Evolutionary conservation across 1,140 invertebrate species (phyloP), one percentile per base, ranked within the genome.

Genomic region (Penaeus chinensis): DNA sequence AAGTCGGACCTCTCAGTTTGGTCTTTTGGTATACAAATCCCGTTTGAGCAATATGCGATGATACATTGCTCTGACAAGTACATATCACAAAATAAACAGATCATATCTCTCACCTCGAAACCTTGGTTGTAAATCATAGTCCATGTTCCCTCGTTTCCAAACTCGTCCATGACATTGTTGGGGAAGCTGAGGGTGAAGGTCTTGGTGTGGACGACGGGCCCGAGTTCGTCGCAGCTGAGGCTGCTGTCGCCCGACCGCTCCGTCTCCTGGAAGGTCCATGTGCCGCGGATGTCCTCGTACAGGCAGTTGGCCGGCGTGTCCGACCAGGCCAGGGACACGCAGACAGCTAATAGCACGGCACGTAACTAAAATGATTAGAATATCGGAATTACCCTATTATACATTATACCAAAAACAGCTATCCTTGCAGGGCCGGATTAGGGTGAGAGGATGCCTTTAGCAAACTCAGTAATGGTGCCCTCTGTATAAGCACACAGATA

Each of bases 81-180:
- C 54, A 13, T 54, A 47, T 47, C 5, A 47, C 11, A 10, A 47
- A 11, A 54, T 13, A 16, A 16, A 54, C 1, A 2, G 2, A 54
- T 54, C 54, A 13, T 16, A 54, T 54, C 63, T 19, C 85, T 54
- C 47, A 89, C 85, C 74, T 92, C 92, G 85, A 92, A 93, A 20
- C 93, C 93, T 90, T 93, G 92, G 89, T 94, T 94, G 89, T 94
- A 94, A 66, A 94, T 93, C 74, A 94, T 91, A 18, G 93, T 94
- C 94, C 94, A 94, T 80, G 92, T 92, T 32, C 93, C 94, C 82
- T 91, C 90, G 89, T 94, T 93, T 27, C 92, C 93, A 85, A 90
- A 92, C 80, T 93, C 90, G 91, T 94, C 93, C 32, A 92, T 87
- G 77, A 92, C 94, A 8, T 92, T 80, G 91, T 94, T 92, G n/a